phyloP scores from a whole-genome alignment of 1,140 invertebrate species.

The Cyclina sinensis region DNA sequence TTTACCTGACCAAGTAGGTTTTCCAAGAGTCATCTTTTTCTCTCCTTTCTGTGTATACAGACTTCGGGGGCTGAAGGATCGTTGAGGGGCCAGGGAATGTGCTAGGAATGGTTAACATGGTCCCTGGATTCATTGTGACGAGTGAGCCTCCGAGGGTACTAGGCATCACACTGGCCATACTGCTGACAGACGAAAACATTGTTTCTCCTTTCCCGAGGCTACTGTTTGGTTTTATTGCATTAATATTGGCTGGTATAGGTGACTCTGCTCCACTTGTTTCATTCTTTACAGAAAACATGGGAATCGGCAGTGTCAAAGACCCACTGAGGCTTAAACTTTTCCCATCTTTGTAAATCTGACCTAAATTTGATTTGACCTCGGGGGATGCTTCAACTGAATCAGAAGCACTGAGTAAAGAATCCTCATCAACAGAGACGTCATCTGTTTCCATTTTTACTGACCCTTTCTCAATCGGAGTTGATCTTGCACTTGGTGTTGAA shows the following conservation, averaged over 20 bases:
- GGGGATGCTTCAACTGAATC: constrained; percentile 39
- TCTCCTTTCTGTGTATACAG: constrained; percentile 72
- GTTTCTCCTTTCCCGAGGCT: neutral
- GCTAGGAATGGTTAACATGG: constrained; percentile 42
- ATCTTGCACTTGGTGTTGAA: constrained; percentile 35
- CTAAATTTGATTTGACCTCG: neutral
- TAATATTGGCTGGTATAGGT: neutral
- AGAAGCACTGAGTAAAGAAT: neutral
- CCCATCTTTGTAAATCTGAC: constrained; percentile 37
- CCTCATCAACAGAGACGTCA: constrained; percentile 42
- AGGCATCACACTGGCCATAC: neutral
- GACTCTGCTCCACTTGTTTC: neutral
- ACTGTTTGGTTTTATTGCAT: neutral
- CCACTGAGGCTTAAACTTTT: constrained; percentile 74
- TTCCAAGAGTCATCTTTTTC: constrained; percentile 89
- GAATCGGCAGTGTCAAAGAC: constrained; percentile 79
- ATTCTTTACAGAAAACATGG: constrained; percentile 22
- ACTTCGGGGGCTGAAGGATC: constrained; percentile 40
- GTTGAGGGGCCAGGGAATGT: constrained; percentile 20
- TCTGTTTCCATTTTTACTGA: constrained; percentile 23
- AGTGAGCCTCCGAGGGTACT: constrained; percentile 26
- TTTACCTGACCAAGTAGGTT: constrained; percentile 88
- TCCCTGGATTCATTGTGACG: constrained; percentile 43
- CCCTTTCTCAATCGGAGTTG: constrained; percentile 27
- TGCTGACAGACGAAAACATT: neutral